Percentiles rank a stretch among this genome's conserved stretches.
phyloP scores from a whole-genome alignment of 1,140 invertebrate genomes.

The Solenopsis invicta region DNA sequence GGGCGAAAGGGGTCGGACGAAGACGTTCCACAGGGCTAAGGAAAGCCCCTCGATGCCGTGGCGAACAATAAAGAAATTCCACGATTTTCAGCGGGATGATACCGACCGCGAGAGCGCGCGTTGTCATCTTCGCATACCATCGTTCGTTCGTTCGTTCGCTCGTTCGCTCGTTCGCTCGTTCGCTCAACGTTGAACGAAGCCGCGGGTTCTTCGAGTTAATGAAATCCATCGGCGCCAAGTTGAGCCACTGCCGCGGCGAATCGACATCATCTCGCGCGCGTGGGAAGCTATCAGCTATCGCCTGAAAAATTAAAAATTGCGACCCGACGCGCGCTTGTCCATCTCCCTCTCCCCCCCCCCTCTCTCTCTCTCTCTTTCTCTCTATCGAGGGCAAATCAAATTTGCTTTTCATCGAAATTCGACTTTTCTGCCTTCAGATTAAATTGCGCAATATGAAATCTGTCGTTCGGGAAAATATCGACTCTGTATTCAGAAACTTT shows the following conservation, averaged over 20 bases:
- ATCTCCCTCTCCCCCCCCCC: not conserved
- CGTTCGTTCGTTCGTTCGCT: conserved; percentile 30
- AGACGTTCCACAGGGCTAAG: conserved; percentile 20
- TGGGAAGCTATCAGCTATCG: conserved; percentile 29
- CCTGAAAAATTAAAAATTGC: conserved; percentile 51
- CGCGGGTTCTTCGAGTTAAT: conserved; percentile 79
- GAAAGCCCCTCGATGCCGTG: conserved; percentile 44
- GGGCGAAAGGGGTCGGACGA: conserved; percentile 48
- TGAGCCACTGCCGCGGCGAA: not conserved
- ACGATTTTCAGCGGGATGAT: conserved; percentile 74
- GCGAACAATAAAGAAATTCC: conserved; percentile 82
- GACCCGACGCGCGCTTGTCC: conserved; percentile 6
- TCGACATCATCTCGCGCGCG: conserved; percentile 47
- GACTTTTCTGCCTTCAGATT: not conserved
- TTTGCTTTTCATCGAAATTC: not conserved
- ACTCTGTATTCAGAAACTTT: not conserved
- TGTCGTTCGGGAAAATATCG: not conserved
- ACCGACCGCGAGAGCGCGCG: conserved; percentile 47
- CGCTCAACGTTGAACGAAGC: conserved; percentile 71
- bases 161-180: conserved; percentile 37
- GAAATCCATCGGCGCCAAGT: conserved; percentile 77
- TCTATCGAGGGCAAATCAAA: conserved; percentile 10
- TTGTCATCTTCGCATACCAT: conserved; percentile 61
- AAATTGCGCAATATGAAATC: conserved; percentile 14
- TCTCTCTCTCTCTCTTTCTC: not conserved